phyloP scores from a whole-genome alignment of 2,797 vertebrate species.

The Ctenochaetus hawaiiensis region DNA sequence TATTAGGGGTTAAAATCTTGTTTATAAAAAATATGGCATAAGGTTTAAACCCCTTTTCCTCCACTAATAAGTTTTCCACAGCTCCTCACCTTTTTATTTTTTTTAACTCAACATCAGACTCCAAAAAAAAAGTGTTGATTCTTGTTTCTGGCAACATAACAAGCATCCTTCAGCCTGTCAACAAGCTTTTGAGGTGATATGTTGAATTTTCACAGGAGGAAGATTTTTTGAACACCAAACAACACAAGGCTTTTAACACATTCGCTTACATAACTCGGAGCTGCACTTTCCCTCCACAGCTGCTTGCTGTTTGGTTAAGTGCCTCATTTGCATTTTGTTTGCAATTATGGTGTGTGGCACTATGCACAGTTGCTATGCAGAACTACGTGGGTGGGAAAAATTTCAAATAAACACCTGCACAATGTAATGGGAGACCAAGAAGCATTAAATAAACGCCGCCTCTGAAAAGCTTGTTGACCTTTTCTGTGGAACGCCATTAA shows the following conservation, averaged over 20 bases:
- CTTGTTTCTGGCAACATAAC: constrained; percentile 4
- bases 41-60: background rate
- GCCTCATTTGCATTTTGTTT: constrained; percentile 47
- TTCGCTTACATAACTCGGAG: constrained; percentile 57
- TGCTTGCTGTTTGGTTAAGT: constrained; percentile 35
- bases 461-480: constrained; percentile 18
- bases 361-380: constrained; percentile 22
- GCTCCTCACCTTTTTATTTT: too few species aligned
- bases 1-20: background rate
- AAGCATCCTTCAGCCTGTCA: constrained; percentile 19
- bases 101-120: background rate
- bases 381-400: constrained; percentile 25
- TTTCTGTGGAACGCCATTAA: constrained; percentile 24
- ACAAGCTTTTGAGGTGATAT: constrained; percentile 27
- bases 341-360: constrained; percentile 26
- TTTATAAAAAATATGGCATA: background rate
- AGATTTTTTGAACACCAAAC: constrained; percentile 26
- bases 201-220: constrained; percentile 42
- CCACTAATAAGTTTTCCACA: background rate
- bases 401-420: constrained; percentile 46
- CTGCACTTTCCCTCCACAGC: constrained; percentile 49
- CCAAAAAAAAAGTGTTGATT: background rate
- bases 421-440: constrained; percentile 13
- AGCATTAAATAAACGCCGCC: constrained; percentile 1
- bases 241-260: constrained; percentile 41